Evolutionary conservation across 2,888 invertebrate genomes (phyloP).

Genomic region (Eudemis profundana): DNA sequence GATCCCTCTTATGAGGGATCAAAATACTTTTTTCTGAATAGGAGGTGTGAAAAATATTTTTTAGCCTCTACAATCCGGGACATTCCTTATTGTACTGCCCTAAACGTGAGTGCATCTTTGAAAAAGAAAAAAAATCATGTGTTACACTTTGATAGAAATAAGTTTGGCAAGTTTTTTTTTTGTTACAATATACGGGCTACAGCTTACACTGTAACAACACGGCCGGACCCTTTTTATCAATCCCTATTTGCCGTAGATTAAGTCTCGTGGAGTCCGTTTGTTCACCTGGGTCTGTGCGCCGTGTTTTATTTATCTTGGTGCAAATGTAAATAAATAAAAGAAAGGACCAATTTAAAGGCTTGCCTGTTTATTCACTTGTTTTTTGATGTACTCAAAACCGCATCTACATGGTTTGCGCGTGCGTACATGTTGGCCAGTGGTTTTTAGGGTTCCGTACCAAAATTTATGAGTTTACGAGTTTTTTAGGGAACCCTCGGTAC

Average conservation of each 20-base stretch:
- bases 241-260: slow-evolving; percentile 41
- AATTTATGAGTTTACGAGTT: no score
- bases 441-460: no score
- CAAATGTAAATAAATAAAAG: slow-evolving; percentile 30
- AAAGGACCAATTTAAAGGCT: slow-evolving; percentile 19
- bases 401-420: not conserved
- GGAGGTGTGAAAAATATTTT: no score
- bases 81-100: no score
- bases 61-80: no score
- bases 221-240: slow-evolving; percentile 36
- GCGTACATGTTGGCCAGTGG: not conserved
- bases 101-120: no score
- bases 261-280: slow-evolving; percentile 30
- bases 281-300: slow-evolving; percentile 34
- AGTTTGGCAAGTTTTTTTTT: not conserved
- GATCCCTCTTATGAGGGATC: no score
- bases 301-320: slow-evolving; percentile 36
- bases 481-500: no score
- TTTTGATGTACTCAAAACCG: not conserved
- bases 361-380: slow-evolving; percentile 1
- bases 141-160: no score
- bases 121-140: no score
- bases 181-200: not conserved
- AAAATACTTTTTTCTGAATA: no score
- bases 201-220: not conserved